phyloP scores from a whole-genome alignment of 1,140 invertebrate species.

The Spodoptera frugiperda region DNA sequence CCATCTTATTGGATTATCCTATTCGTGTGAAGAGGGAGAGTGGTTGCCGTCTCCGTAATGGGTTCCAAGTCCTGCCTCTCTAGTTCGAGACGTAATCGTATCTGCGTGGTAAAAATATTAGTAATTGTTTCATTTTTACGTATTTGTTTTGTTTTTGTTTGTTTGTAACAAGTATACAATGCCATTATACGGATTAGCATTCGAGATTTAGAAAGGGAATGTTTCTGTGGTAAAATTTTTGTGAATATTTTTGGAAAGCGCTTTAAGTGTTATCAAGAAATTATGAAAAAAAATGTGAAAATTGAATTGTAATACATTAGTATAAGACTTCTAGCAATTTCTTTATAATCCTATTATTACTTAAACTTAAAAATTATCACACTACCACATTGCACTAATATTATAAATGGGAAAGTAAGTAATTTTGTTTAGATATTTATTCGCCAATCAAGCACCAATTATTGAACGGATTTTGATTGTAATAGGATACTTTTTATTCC shows the following conservation, averaged over 20 bases:
- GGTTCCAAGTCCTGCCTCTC: slow-evolving; percentile 32
- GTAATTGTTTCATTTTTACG: not conserved
- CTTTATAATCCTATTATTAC: too few species aligned
- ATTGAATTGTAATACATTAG: too few species aligned
- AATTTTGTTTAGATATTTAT: too few species aligned
- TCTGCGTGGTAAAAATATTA: not conserved
- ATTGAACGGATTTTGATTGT: too few species aligned
- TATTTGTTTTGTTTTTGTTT: not conserved
- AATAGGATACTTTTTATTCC: too few species aligned
- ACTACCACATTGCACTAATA: too few species aligned
- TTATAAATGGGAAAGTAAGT: too few species aligned
- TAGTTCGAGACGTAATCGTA: slow-evolving; percentile 24
- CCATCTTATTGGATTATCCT: slow-evolving; percentile 42
- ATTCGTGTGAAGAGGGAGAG: slow-evolving; percentile 29
- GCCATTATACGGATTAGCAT: not conserved
- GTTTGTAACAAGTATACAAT: not conserved
- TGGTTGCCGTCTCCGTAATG: slow-evolving; percentile 27
- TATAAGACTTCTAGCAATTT: too few species aligned
- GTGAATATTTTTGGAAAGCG: too few species aligned
- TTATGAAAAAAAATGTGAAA: not conserved
- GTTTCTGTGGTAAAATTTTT: too few species aligned
- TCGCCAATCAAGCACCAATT: too few species aligned
- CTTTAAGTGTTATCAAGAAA: not conserved
- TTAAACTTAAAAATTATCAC: too few species aligned
- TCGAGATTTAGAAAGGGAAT: not conserved